Percentiles rank a stretch among this genome's conserved stretches.
phyloP scores from a whole-genome alignment of 2,888 invertebrate genomes.

The Watsonalla binaria region DNA sequence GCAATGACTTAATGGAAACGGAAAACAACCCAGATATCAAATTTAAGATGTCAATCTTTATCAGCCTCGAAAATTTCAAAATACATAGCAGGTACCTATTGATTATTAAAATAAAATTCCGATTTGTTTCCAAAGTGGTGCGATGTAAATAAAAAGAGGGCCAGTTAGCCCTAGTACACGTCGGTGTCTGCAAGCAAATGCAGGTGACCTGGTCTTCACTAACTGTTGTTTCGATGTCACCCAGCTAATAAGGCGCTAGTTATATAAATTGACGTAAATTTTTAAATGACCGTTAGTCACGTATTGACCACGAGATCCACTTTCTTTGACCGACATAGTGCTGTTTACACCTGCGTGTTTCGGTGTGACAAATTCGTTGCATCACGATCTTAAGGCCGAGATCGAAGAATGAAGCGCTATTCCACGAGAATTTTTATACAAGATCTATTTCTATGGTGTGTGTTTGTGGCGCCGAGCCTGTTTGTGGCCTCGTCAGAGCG shows the following conservation, averaged over 20 bases:
- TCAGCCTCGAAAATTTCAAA: too few relatives aligned
- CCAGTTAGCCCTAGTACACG: too few relatives aligned
- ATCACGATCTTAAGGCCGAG: slow-evolving; percentile 14
- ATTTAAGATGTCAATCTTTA: too few relatives aligned
- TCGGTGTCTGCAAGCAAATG: slow-evolving; percentile 40
- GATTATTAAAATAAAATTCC: too few relatives aligned
- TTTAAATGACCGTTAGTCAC: slow-evolving; percentile 38
- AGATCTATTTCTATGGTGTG: neutral
- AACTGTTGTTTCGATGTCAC: slow-evolving; percentile 69
- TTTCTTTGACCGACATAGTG: slow-evolving; percentile 56
- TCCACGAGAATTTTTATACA: neutral
- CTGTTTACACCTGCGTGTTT: slow-evolving; percentile 35
- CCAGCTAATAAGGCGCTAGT: slow-evolving; percentile 58
- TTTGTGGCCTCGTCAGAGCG: slow-evolving; percentile 3
- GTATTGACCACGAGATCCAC: slow-evolving; percentile 37
- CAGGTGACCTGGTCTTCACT: slow-evolving; percentile 69
- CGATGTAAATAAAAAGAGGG: too few relatives aligned
- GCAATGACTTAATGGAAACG: too few relatives aligned
- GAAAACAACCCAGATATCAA: too few relatives aligned
- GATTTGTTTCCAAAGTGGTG: too few relatives aligned
- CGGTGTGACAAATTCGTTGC: slow-evolving; percentile 26
- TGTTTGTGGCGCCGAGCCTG: neutral
- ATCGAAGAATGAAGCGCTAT: neutral
- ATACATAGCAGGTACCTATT: too few relatives aligned
- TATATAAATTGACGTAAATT: slow-evolving; percentile 67